Conservation (phyloP, 2,797 vertebrate species). For the Champsocephalus esox region DNA sequence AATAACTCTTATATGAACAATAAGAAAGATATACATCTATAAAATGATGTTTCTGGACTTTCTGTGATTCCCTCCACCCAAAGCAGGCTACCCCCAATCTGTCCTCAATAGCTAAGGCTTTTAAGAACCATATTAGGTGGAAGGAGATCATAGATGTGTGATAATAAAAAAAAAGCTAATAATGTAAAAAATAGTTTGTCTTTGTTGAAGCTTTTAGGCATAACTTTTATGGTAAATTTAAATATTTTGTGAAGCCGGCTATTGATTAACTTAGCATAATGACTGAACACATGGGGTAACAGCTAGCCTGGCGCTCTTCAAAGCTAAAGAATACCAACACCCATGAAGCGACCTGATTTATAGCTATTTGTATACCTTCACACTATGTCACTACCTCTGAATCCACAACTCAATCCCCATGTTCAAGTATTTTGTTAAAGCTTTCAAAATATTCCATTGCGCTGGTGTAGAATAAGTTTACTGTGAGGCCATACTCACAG, state of each 20-base stretch:
- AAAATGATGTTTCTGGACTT: neutral
- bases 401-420: neutral
- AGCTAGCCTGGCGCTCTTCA: no score
- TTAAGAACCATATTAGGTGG: neutral
- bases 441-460: constrained; percentile 3
- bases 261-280: constrained; percentile 18
- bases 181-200: constrained; percentile 5
- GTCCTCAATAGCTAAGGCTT: neutral
- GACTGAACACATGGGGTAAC: neutral
- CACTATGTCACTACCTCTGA: neutral
- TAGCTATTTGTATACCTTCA: neutral
- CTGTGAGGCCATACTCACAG: neutral
- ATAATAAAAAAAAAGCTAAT: neutral
- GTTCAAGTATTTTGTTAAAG: neutral
- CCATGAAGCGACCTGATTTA: neutral
- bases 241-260: constrained; percentile 1
- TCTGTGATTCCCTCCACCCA: neutral
- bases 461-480: neutral
- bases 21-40: neutral
- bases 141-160: neutral
- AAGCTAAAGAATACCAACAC: neutral
- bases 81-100: neutral
- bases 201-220: neutral
- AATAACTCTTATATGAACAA: neutral
- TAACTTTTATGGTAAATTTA: neutral